Evolutionary conservation across 1,140 invertebrate genomes (phyloP).

Genomic region (Drosophila asahinai): DNA sequence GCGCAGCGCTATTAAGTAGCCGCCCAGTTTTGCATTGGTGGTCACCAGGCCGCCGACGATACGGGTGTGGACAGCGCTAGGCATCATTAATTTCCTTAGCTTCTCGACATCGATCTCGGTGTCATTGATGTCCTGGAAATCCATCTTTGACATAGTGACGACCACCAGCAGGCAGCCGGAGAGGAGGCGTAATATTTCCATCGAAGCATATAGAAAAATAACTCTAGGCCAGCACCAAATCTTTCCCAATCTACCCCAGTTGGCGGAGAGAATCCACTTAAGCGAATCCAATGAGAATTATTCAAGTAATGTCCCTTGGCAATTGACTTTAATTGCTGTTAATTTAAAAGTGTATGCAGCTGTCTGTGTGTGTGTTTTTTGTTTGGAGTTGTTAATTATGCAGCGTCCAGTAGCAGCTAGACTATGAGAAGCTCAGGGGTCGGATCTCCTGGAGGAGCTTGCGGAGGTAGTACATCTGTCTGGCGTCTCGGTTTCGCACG

Average conservation of each 20-base stretch:
- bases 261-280: constrained; percentile 30
- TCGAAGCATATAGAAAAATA: background rate
- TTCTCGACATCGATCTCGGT: background rate
- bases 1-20: constrained; percentile 55
- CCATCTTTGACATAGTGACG: background rate
- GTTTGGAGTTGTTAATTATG: background rate
- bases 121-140: background rate
- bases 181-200: constrained; percentile 10
- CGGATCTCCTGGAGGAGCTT: constrained; percentile 60
- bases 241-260: background rate
- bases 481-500: constrained; percentile 61
- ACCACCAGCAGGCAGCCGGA: background rate
- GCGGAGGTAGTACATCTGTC: constrained; percentile 62
- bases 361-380: constrained; percentile 9
- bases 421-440: constrained; percentile 71
- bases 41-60: constrained; percentile 61
- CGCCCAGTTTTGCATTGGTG: constrained; percentile 53
- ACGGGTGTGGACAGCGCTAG: background rate
- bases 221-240: background rate
- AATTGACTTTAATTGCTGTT: constrained; percentile 66
- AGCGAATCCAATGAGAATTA: constrained; percentile 23
- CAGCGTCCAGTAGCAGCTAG: background rate
- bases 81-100: constrained; percentile 21
- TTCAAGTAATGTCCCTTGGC: constrained; percentile 31
- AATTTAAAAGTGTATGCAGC: constrained; percentile 56